These are phyloP conservation scores for Phortica magna DNA, from an alignment of 2,888 invertebrate genomes.

Conservation along the genomic window DNA sequence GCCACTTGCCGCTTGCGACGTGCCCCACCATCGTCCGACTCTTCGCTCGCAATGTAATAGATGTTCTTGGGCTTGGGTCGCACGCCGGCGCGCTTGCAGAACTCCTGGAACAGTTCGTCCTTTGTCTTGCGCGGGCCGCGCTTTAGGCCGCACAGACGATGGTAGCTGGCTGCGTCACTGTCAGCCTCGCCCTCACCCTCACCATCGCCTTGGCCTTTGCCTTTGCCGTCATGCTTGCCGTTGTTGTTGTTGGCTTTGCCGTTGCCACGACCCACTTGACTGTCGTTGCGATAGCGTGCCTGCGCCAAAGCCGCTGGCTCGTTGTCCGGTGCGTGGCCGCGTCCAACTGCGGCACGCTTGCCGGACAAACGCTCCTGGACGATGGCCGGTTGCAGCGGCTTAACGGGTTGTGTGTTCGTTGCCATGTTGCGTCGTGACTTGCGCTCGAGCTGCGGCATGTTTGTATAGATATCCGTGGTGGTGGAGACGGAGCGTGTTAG, in stretches of 20 bases:
- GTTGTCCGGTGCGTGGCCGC: too few relatives aligned
- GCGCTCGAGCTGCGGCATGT: slow-evolving; percentile 44
- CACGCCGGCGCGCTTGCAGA: slow-evolving; percentile 75
- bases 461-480: slow-evolving; percentile 71
- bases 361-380: neutral
- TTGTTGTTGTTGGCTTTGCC: too few relatives aligned
- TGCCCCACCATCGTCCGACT: slow-evolving; percentile 42
- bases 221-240: too few relatives aligned
- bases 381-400: neutral
- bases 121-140: slow-evolving; percentile 75
- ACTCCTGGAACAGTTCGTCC: slow-evolving; percentile 77
- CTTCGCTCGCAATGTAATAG: slow-evolving; percentile 74
- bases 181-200: slow-evolving; percentile 52
- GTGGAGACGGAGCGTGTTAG: slow-evolving; percentile 77
- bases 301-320: slow-evolving; percentile 38
- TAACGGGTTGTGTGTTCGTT: slow-evolving; percentile 62
- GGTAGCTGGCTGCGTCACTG: slow-evolving; percentile 41
- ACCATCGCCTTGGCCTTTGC: too few relatives aligned
- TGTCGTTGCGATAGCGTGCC: slow-evolving; percentile 9
- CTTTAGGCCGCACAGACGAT: slow-evolving; percentile 71
- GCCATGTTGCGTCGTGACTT: slow-evolving; percentile 68
- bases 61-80: slow-evolving; percentile 77
- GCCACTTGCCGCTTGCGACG: slow-evolving; percentile 21
- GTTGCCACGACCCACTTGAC: neutral
- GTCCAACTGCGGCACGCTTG: slow-evolving; percentile 39